Conservation (phyloP, 2,888 invertebrate genomes). For the Acleris laterana region DNA sequence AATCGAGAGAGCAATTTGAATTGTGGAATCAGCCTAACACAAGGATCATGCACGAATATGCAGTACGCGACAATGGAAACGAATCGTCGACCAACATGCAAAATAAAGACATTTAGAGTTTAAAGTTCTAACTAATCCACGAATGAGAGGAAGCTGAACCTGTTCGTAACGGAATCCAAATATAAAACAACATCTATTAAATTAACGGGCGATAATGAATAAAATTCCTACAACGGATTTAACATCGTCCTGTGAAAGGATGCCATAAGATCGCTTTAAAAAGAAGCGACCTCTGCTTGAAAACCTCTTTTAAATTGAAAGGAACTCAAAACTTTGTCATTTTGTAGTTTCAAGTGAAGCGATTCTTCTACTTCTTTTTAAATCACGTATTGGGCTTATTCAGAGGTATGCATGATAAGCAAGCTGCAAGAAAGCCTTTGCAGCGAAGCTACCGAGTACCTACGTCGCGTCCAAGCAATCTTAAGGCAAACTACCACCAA, state of each 20-base stretch:
- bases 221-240: conserved; percentile 58
- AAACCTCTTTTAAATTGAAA: no score
- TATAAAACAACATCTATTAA: conserved; percentile 55
- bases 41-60: conserved; percentile 68
- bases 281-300: conserved; percentile 56
- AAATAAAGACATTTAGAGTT: conserved; percentile 51
- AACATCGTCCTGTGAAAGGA: conserved; percentile 45
- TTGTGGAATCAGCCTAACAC: conserved; percentile 54
- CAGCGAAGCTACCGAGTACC: conserved; percentile 12
- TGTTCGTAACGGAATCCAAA: conserved; percentile 48
- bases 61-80: conserved; percentile 59
- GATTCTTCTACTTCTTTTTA: no score
- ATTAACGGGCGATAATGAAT: conserved; percentile 59
- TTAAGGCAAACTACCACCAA: conserved; percentile 37
- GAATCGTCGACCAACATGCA: conserved; percentile 56
- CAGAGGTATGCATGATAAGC: conserved; percentile 7
- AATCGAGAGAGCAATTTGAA: conserved; percentile 6
- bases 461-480: conserved; percentile 32
- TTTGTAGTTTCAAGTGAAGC: background rate
- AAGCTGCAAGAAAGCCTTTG: conserved; percentile 23
- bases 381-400: conserved; percentile 6
- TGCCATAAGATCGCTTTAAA: conserved; percentile 45
- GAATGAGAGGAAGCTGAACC: conserved; percentile 46
- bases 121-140: conserved; percentile 46
- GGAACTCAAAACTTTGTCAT: background rate